Evolutionary conservation across 2,797 vertebrate genomes (phyloP).

Genomic region (Coccyzus lansbergi): DNA sequence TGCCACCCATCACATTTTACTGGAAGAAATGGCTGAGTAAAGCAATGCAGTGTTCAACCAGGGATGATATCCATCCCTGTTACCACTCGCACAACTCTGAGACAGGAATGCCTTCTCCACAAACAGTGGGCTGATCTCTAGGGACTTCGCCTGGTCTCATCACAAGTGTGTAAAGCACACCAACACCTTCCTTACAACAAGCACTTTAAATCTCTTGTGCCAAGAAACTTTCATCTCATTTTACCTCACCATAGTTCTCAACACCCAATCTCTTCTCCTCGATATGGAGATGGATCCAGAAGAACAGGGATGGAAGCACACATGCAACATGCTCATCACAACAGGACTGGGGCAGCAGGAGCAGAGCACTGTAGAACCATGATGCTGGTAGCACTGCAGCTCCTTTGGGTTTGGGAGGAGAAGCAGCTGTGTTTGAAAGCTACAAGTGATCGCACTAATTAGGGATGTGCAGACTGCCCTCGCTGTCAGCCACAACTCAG

Average conservation of each 20-base stretch:
- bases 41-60: background rate
- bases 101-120: background rate
- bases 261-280: background rate
- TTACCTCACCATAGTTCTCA: background rate
- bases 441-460: background rate
- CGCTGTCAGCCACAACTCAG: background rate
- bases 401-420: background rate
- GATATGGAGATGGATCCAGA: background rate
- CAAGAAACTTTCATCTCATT: background rate
- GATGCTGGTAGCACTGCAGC: background rate
- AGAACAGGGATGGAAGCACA: background rate
- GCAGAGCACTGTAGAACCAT: background rate
- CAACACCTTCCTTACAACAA: background rate
- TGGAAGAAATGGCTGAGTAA: accelerated
- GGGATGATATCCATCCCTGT: background rate
- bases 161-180: background rate
- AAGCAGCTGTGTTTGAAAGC: background rate
- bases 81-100: background rate
- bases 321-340: accelerated
- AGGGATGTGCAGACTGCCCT: background rate
- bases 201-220: background rate
- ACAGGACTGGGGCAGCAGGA: background rate
- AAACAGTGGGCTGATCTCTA: background rate
- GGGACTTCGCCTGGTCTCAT: background rate
- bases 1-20: accelerated